phyloP scores from a whole-genome alignment of 2,113 vertebrate genomes.

The Anguilla rostrata region DNA sequence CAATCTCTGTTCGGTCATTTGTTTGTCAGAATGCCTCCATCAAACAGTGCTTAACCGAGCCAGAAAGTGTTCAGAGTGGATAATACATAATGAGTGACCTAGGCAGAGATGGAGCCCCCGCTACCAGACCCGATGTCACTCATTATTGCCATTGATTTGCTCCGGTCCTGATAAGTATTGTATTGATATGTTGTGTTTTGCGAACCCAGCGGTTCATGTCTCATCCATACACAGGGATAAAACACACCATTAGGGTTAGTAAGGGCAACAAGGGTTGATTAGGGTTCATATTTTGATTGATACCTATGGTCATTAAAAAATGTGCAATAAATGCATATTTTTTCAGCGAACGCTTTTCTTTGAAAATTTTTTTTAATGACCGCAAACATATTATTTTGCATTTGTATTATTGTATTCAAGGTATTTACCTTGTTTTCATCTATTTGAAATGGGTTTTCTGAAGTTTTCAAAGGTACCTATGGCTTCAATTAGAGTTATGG shows the following conservation, averaged over 20 bases:
- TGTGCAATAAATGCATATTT: no score
- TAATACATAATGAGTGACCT: background rate
- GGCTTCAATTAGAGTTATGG: no score
- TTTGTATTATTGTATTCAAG: no score
- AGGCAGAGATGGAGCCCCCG: background rate
- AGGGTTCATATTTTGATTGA: background rate
- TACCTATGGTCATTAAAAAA: no score
- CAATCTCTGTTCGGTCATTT: conserved; percentile 41
- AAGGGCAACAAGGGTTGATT: background rate
- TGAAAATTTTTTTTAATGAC: no score
- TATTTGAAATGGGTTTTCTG: no score
- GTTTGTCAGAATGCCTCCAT: conserved; percentile 41
- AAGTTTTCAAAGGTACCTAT: no score
- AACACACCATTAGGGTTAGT: background rate
- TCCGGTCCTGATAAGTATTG: background rate
- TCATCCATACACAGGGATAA: background rate
- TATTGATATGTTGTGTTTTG: conserved; percentile 7
- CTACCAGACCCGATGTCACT: background rate
- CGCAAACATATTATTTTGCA: no score
- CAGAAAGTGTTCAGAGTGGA: background rate
- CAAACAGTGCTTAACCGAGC: background rate
- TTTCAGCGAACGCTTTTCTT: no score
- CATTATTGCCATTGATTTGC: background rate
- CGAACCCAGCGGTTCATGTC: background rate
- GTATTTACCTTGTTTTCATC: no score